Conservation (phyloP, 2,888 invertebrate genomes). For the Leucoma salicis region DNA sequence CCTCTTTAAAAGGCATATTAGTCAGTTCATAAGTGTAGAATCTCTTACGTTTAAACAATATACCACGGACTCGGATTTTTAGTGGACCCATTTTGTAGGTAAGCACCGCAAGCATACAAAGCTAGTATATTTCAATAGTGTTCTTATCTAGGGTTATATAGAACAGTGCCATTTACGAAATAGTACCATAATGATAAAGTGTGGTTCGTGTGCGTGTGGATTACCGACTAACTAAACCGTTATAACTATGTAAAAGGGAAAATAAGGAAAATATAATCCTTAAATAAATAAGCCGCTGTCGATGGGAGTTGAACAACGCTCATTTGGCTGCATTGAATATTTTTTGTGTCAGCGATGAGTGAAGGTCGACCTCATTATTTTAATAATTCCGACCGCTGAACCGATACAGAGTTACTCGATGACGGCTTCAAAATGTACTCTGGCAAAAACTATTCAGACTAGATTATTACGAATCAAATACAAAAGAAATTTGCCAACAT, state of each 20-base stretch:
- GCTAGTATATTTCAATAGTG: slow-evolving; percentile 53
- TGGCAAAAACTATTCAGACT: not conserved
- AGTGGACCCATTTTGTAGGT: slow-evolving; percentile 36
- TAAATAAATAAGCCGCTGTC: slow-evolving; percentile 39
- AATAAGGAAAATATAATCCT: slow-evolving; percentile 23
- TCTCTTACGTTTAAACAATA: slow-evolving; percentile 35
- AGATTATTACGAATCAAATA: not conserved
- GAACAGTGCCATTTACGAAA: slow-evolving; percentile 50
- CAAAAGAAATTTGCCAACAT: not conserved
- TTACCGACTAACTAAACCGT: slow-evolving; percentile 65
- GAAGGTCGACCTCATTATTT: slow-evolving; percentile 65
- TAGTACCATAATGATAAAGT: slow-evolving; percentile 61
- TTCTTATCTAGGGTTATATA: slow-evolving; percentile 46
- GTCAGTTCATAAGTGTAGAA: slow-evolving; percentile 28
- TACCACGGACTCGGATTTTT: slow-evolving; percentile 42
- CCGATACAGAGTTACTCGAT: slow-evolving; percentile 36
- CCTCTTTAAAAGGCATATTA: slow-evolving; percentile 8
- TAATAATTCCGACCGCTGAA: slow-evolving; percentile 50
- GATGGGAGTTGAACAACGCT: slow-evolving; percentile 53
- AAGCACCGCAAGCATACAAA: slow-evolving; percentile 56
- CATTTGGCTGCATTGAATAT: slow-evolving; percentile 29
- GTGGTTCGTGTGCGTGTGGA: slow-evolving; percentile 74
- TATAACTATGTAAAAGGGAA: slow-evolving; percentile 36
- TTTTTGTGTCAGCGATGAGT: slow-evolving; percentile 40
- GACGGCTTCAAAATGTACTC: slow-evolving; percentile 3